phyloP scores from a whole-genome alignment of 2,797 vertebrate species.

The Etheostoma perlongum region DNA sequence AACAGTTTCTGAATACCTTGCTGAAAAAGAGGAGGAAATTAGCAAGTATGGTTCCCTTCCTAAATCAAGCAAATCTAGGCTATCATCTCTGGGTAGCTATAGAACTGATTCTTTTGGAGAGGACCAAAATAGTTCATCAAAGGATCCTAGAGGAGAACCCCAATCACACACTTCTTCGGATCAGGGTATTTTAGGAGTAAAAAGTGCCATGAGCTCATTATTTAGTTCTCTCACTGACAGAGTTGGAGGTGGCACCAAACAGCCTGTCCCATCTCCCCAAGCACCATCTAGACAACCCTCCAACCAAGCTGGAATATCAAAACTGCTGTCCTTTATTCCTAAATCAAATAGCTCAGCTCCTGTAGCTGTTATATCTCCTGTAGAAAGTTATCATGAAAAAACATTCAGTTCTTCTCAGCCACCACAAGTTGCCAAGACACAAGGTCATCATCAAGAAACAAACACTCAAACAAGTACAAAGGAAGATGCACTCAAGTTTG shows the following conservation, averaged over 20 bases:
- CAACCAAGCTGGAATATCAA: slow-evolving; percentile 79
- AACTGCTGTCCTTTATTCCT: slow-evolving; percentile 82
- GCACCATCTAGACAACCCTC: slow-evolving; percentile 63
- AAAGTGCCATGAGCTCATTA: slow-evolving; percentile 90
- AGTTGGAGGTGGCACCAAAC: slow-evolving; percentile 87
- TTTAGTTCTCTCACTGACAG: slow-evolving; percentile 89
- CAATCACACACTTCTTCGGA: slow-evolving; percentile 58
- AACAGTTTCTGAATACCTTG: slow-evolving; percentile 97
- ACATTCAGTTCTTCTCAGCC: slow-evolving; percentile 73
- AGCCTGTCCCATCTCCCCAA: slow-evolving; percentile 75
- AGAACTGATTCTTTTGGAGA: slow-evolving; percentile 79
- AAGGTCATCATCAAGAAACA: slow-evolving; percentile 45
- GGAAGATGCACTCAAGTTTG: slow-evolving; percentile 49
- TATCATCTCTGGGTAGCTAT: slow-evolving; percentile 79
- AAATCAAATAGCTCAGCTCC: slow-evolving; percentile 80
- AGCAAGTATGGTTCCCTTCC: slow-evolving; percentile 91
- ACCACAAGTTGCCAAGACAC: slow-evolving; percentile 57
- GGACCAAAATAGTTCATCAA: slow-evolving; percentile 59
- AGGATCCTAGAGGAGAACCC: slow-evolving; percentile 66
- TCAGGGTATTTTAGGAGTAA: slow-evolving; percentile 84
- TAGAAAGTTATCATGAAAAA: slow-evolving; percentile 77
- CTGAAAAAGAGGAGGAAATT: slow-evolving; percentile 98
- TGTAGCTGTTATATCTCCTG: slow-evolving; percentile 80
- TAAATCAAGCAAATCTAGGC: slow-evolving; percentile 83
- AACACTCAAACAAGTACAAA: slow-evolving; percentile 32